Conservation (phyloP, 2,113 vertebrate species). For the Natator depressus region DNA sequence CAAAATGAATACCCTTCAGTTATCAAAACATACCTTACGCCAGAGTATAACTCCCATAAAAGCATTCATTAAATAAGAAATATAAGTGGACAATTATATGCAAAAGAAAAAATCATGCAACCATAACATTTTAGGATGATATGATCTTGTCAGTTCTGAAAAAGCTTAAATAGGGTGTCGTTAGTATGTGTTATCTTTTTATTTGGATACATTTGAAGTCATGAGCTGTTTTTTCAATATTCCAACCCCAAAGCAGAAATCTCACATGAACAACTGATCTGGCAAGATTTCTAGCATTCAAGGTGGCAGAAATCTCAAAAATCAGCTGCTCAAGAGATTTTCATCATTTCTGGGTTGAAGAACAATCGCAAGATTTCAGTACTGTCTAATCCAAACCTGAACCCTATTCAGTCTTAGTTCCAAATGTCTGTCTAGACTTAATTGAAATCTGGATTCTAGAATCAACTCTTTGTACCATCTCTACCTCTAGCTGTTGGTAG, state of each 20-base stretch:
- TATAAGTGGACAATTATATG: too few species aligned
- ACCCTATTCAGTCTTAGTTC: background rate
- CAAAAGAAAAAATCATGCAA: too few species aligned
- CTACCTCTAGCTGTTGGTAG: background rate
- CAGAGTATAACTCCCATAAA: too few species aligned
- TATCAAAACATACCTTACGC: too few species aligned
- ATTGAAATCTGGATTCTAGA: background rate
- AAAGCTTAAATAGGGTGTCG: background rate
- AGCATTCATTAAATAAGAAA: too few species aligned
- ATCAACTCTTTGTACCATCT: background rate
- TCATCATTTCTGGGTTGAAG: background rate
- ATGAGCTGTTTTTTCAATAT: background rate
- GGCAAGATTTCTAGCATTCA: background rate
- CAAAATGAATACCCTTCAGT: too few species aligned
- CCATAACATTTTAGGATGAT: too few species aligned
- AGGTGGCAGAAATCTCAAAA: background rate
- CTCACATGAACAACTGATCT: background rate
- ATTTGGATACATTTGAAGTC: background rate
- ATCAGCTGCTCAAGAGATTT: background rate
- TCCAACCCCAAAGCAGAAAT: background rate
- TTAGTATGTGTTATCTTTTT: too few species aligned
- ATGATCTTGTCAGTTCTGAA: too few species aligned
- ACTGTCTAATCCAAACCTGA: background rate
- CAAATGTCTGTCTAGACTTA: background rate
- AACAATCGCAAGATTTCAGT: background rate